These are phyloP conservation scores for Crotalus horridus DNA, from an alignment of 2,113 vertebrate species.

Conservation along the genomic window DNA sequence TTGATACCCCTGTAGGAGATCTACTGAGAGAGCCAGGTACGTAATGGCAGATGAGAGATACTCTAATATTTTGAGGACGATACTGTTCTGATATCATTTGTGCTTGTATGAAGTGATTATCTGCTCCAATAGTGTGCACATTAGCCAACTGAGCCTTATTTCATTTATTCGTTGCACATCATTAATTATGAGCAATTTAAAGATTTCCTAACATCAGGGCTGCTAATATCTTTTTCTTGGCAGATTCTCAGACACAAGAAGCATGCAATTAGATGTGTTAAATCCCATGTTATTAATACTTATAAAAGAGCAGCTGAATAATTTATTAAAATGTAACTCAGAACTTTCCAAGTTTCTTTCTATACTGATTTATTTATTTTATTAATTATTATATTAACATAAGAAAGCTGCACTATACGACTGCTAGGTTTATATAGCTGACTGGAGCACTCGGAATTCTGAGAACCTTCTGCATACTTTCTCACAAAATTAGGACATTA, in stretches of 20 bases:
- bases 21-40: not conserved
- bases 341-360: not conserved
- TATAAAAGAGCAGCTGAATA: slow-evolving; percentile 10
- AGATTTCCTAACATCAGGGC: slow-evolving; percentile 9
- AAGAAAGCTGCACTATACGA: not conserved
- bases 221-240: slow-evolving; percentile 18
- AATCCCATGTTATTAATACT: slow-evolving; percentile 9
- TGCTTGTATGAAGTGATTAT: not conserved
- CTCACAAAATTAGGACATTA: not conserved
- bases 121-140: not conserved
- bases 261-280: slow-evolving; percentile 17
- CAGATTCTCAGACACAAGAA: slow-evolving; percentile 1
- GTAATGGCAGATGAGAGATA: not conserved
- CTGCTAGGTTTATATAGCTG: not conserved
- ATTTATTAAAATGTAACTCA: slow-evolving; percentile 10
- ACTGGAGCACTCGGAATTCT: not conserved
- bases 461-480: not conserved
- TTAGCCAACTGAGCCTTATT: slow-evolving; percentile 8
- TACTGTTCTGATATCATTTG: not conserved
- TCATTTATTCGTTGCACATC: slow-evolving; percentile 20
- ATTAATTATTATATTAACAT: not conserved
- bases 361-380: not conserved
- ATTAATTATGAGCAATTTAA: slow-evolving; percentile 20
- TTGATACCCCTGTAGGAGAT: not conserved
- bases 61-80: not conserved